Percentiles rank a stretch among this genome's conserved stretches.
Evolutionary conservation across 2,888 invertebrate genomes (phyloP).

Genomic region (Chelonus formosanus): DNA sequence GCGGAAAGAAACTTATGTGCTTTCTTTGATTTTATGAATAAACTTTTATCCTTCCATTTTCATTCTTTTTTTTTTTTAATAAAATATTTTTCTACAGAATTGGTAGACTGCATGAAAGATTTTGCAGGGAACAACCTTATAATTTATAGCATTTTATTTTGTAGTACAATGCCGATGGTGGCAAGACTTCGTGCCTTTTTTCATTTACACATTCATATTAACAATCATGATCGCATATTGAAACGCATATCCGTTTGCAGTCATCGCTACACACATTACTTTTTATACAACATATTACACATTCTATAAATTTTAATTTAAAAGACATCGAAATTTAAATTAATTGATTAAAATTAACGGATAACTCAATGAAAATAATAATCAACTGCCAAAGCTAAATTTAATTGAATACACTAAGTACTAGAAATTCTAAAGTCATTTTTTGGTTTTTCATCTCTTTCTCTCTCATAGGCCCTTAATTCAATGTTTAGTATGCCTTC

Average conservation of each 20-base stretch:
- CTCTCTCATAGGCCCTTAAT: slow-evolving; percentile 40
- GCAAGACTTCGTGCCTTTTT: slow-evolving; percentile 28
- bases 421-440: slow-evolving; percentile 43
- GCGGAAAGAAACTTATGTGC: slow-evolving; percentile 21
- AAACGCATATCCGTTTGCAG: slow-evolving; percentile 8
- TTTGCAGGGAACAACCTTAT: slow-evolving; percentile 38
- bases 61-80: slow-evolving; percentile 16
- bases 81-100: slow-evolving; percentile 33
- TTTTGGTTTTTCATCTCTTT: slow-evolving; percentile 22
- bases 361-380: slow-evolving; percentile 27
- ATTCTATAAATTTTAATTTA: background rate
- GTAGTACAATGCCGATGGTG: slow-evolving; percentile 30
- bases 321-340: slow-evolving; percentile 29
- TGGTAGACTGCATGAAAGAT: slow-evolving; percentile 32
- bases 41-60: slow-evolving; percentile 11
- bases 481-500: slow-evolving; percentile 35
- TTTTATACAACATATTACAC: slow-evolving; percentile 37
- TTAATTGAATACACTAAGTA: slow-evolving; percentile 39
- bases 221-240: slow-evolving; percentile 1
- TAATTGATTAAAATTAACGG: slow-evolving; percentile 7
- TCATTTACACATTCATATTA: slow-evolving; percentile 13
- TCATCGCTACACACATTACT: slow-evolving; percentile 33
- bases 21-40: slow-evolving; percentile 1
- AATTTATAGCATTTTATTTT: slow-evolving; percentile 25
- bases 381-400: slow-evolving; percentile 35